Conservation (phyloP, 2,113 vertebrate genomes). For the Axis porcinus region DNA sequence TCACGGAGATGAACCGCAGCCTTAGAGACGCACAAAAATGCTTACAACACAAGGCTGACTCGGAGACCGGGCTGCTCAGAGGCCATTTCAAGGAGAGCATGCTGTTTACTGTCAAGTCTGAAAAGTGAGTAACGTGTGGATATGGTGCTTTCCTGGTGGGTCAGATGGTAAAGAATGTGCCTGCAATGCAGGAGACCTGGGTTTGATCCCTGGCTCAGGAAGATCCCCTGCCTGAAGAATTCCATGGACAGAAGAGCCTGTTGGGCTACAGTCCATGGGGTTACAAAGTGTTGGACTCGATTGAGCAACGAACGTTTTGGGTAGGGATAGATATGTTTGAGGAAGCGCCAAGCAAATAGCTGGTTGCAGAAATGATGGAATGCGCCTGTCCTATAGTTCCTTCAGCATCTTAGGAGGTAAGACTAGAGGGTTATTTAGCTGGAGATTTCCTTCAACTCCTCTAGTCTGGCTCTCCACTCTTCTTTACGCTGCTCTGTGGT, state of each 20-base stretch:
- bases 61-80: background rate
- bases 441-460: background rate
- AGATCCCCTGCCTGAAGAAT: background rate
- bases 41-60: background rate
- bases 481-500: background rate
- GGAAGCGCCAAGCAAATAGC: background rate
- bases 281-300: background rate
- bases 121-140: background rate
- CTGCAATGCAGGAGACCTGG: background rate
- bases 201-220: background rate
- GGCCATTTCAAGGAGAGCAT: background rate
- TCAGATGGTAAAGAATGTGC: background rate
- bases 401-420: background rate
- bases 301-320: background rate
- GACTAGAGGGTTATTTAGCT: background rate
- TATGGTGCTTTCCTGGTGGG: background rate
- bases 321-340: background rate
- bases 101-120: background rate
- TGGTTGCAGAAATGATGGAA: background rate
- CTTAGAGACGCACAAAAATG: background rate
- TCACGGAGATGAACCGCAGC: background rate
- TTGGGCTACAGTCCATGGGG: background rate
- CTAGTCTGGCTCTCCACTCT: background rate
- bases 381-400: background rate
- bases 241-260: background rate